Conservation (phyloP, 2,888 invertebrate genomes). For the Steromphala cineraria region DNA sequence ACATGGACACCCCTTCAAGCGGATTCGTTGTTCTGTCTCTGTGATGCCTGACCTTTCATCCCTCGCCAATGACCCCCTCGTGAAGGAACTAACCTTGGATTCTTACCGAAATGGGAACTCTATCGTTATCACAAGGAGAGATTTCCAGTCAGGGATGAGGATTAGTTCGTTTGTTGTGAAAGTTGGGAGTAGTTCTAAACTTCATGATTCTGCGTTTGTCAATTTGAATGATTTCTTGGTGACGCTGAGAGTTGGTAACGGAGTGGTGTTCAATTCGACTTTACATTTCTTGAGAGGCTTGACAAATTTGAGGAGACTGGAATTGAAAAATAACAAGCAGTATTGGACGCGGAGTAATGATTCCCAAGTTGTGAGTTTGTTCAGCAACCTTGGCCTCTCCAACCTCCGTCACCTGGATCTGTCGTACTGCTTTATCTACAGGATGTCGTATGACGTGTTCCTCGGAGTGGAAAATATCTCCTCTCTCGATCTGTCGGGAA, state of each 20-base stretch:
- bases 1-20: neutral
- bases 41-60: neutral
- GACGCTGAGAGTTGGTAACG: neutral
- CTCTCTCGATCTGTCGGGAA: neutral
- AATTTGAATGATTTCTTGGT: neutral
- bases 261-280: neutral
- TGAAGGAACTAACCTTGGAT: neutral
- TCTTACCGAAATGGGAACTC: neutral
- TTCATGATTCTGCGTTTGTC: neutral
- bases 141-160: neutral
- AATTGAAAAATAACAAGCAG: neutral
- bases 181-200: neutral
- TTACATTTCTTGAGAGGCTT: neutral
- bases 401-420: neutral
- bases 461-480: neutral
- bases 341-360: neutral
- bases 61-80: neutral
- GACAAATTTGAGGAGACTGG: neutral
- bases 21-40: neutral
- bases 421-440: neutral
- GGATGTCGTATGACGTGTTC: neutral
- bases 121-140: neutral
- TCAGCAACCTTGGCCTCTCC: neutral
- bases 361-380: slow-evolving; percentile 9
- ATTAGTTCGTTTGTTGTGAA: neutral